Conservation (phyloP, 1,140 invertebrate species). For the Drosophila miranda region DNA sequence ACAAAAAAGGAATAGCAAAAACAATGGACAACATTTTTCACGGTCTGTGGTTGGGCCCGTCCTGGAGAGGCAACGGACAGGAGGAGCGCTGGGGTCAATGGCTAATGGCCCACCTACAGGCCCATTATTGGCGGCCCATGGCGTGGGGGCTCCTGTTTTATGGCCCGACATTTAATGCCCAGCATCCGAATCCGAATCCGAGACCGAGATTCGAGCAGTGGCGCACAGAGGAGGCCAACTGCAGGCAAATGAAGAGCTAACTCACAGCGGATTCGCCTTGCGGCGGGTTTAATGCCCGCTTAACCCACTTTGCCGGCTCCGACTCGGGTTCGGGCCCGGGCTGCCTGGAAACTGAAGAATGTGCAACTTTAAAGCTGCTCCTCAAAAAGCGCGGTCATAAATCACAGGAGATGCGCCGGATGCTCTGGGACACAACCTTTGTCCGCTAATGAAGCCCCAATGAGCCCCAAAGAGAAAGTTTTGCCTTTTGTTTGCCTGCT, state of each 20-base stretch:
- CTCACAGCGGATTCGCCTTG: not conserved
- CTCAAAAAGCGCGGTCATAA: constrained; percentile 7
- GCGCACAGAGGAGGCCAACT: constrained; percentile 23
- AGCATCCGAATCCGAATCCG: constrained; percentile 6
- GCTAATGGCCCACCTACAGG: constrained; percentile 45
- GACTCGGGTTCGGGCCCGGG: not conserved
- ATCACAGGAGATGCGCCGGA: not conserved
- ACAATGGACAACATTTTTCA: constrained; percentile 19
- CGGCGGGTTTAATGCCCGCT: constrained; percentile 42
- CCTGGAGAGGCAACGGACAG: no score
- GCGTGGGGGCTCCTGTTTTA: constrained; percentile 56
- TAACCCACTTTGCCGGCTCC: constrained; percentile 32
- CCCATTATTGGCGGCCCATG: constrained; percentile 29
- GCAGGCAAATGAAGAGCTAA: constrained; percentile 50
- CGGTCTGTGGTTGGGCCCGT: constrained; percentile 5
- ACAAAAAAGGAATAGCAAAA: constrained; percentile 16
- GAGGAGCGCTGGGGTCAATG: constrained; percentile 5
- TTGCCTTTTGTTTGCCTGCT: constrained; percentile 22
- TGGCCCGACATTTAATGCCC: constrained; percentile 57
- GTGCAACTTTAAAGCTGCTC: constrained; percentile 25
- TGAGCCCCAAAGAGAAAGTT: constrained; percentile 16
- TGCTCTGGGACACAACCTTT: not conserved
- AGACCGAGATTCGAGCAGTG: constrained; percentile 38
- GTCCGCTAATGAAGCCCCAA: constrained; percentile 43
- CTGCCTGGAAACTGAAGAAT: constrained; percentile 1